A percentile compares a stretch with the other conserved stretches of the same genome.
Conservation (phyloP, 2,888 invertebrate species). For the Xestia rhomboidea region DNA sequence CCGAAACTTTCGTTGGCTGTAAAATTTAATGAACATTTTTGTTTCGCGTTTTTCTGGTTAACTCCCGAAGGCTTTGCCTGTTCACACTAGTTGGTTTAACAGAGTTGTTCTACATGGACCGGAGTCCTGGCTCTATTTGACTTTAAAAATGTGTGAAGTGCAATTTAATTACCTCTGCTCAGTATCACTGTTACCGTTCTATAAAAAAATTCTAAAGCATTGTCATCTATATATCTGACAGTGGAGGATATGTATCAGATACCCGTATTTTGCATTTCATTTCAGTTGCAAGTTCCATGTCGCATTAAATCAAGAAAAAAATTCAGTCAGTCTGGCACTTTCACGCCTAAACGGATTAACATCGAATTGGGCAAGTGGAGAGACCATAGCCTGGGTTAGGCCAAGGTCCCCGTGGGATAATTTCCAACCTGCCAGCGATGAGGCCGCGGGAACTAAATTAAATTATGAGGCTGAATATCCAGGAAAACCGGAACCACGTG, state of each 20-base stretch:
- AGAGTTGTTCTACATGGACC: conserved; percentile 10
- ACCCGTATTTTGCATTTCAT: neutral
- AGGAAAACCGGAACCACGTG: neutral
- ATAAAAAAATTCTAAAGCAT: neutral
- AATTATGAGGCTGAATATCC: neutral
- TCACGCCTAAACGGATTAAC: neutral
- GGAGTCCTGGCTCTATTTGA: neutral
- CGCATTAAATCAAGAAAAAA: neutral
- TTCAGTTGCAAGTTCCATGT: neutral
- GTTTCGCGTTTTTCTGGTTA: conserved; percentile 47
- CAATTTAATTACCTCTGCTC: neutral
- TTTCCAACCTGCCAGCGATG: neutral
- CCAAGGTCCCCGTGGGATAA: neutral
- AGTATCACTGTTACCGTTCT: neutral
- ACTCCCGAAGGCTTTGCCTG: conserved; percentile 35
- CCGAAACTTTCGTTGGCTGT: conserved; percentile 72
- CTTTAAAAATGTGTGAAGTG: neutral
- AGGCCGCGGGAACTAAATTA: neutral
- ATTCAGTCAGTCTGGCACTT: neutral
- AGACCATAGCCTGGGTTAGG: neutral
- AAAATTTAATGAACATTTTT: conserved; percentile 75
- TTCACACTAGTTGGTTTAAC: conserved; percentile 22
- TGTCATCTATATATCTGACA: neutral
- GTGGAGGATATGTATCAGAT: neutral
- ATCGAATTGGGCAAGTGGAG: neutral